A percentile compares a stretch with the other conserved stretches of the same genome.
Evolutionary conservation across 2,888 invertebrate genomes (phyloP).

Genomic region (Beris chalybata): DNA sequence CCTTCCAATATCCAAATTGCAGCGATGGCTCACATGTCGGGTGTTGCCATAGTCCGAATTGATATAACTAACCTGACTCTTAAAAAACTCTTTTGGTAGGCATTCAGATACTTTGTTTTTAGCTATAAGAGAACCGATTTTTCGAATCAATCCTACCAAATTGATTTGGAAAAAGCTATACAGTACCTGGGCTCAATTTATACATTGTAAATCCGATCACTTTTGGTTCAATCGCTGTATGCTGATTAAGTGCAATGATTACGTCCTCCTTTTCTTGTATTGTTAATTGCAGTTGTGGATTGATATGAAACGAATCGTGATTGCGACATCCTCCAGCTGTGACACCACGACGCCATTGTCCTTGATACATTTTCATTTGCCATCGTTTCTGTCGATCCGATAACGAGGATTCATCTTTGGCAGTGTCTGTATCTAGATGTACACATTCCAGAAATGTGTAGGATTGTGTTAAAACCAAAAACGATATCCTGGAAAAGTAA

Average conservation of each 20-base stretch:
- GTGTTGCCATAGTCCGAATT: slow-evolving; percentile 93
- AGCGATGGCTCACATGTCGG: slow-evolving; percentile 81
- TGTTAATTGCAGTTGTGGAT: slow-evolving; percentile 83
- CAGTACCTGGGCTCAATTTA: slow-evolving; percentile 47
- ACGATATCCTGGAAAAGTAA: slow-evolving; percentile 68
- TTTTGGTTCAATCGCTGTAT: slow-evolving; percentile 89
- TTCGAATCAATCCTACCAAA: neutral
- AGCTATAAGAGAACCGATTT: slow-evolving; percentile 31
- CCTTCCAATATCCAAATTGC: slow-evolving; percentile 76
- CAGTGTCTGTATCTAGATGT: slow-evolving; percentile 84
- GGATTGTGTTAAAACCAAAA: slow-evolving; percentile 77
- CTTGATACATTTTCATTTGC: slow-evolving; percentile 86
- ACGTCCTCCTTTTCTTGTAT: slow-evolving; percentile 80
- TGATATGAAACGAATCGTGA: slow-evolving; percentile 89
- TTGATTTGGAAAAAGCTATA: neutral
- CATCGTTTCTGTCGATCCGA: slow-evolving; percentile 74
- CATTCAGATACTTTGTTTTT: slow-evolving; percentile 70
- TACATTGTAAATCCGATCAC: slow-evolving; percentile 91
- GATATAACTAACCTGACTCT: slow-evolving; percentile 80
- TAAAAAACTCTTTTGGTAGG: slow-evolving; percentile 78
- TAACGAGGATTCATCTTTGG: slow-evolving; percentile 79
- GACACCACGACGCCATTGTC: slow-evolving; percentile 83
- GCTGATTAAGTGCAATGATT: slow-evolving; percentile 83
- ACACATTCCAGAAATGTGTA: slow-evolving; percentile 83
- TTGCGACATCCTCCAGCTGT: slow-evolving; percentile 89